phyloP scores from a whole-genome alignment of 2,888 invertebrate genomes.

The Idaea straminata region DNA sequence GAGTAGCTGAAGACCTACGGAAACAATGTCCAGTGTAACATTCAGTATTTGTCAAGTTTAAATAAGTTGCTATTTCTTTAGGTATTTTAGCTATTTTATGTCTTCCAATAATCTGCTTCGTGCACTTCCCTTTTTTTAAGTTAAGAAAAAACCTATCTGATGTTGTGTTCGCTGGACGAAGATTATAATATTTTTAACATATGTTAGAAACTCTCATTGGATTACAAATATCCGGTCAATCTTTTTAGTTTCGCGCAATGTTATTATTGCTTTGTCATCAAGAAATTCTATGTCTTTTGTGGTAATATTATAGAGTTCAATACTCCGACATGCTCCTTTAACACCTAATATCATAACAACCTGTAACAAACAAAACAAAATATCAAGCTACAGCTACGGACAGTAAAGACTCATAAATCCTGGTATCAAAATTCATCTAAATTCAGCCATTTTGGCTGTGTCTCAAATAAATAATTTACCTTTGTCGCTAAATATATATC shows the following conservation, averaged over 20 bases:
- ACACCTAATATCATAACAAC: too few relatives aligned
- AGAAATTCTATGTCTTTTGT: too few relatives aligned
- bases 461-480: too few relatives aligned
- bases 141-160: neutral
- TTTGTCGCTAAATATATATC: too few relatives aligned
- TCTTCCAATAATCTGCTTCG: neutral
- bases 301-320: too few relatives aligned
- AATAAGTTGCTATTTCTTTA: slow-evolving; percentile 19
- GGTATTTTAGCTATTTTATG: neutral
- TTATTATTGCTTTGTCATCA: too few relatives aligned
- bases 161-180: neutral
- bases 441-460: too few relatives aligned
- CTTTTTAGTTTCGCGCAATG: neutral
- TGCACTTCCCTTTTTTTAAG: neutral
- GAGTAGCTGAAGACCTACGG: slow-evolving; percentile 22
- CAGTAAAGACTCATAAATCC: too few relatives aligned
- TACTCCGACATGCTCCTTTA: too few relatives aligned
- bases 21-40: slow-evolving; percentile 24
- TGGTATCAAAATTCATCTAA: too few relatives aligned
- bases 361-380: too few relatives aligned
- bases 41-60: slow-evolving; percentile 18
- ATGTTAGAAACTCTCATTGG: neutral
- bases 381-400: too few relatives aligned
- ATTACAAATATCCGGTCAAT: neutral
- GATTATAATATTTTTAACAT: neutral